Evolutionary conservation across 2,797 vertebrate species (phyloP), one percentile per base, ranked within the genome.

Genomic region (Ciconia nigra): DNA sequence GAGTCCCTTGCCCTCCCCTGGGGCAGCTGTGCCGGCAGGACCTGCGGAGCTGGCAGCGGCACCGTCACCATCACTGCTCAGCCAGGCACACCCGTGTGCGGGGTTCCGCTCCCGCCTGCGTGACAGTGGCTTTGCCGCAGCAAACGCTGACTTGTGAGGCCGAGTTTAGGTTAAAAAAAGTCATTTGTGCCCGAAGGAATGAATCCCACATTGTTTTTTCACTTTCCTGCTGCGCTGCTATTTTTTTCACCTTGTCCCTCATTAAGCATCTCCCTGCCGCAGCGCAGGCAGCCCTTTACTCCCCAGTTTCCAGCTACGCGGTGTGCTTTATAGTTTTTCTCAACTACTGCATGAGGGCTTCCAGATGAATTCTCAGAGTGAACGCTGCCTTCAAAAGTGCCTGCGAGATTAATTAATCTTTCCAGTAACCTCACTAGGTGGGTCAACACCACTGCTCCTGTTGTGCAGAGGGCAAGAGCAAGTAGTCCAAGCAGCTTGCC

Each of bases 151-250:
- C 51, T 92, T 47, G n/a, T 51, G 66, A 94, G 83, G 72, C 58
- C 1, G 14, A 89, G 77, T 57, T 87, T 79, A 41, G 0, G 3
- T 90, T 87, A 62, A 90, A 94, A 89, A 70, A 93, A 86, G 72
- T 33, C 14, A 26, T 83, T 62, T 80, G 81, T 47, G 95, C 89
- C 92, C 2, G 10, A 72, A 92, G 87, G 92, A 92, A 94, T 0
- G 31, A 94, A 70, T 92, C 74, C 55, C 67, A 61, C 87, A 89
- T 91, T 94, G 83, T 90, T 93, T 92, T 90, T 90, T 94, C 92
- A 87, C 84, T 93, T 92, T 85, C 74, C 87, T 58, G 57, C 89
- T 91, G 89, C 1, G 65, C 46, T 87, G 88, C 92, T 93, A 18
- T 90, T 95, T 93, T 92, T 91, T 92, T 89, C 67, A 33, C 89